These are phyloP conservation scores for Yoshiicerus persimilis DNA, from an alignment of 1,140 invertebrate genomes.

Conservation along the genomic window DNA sequence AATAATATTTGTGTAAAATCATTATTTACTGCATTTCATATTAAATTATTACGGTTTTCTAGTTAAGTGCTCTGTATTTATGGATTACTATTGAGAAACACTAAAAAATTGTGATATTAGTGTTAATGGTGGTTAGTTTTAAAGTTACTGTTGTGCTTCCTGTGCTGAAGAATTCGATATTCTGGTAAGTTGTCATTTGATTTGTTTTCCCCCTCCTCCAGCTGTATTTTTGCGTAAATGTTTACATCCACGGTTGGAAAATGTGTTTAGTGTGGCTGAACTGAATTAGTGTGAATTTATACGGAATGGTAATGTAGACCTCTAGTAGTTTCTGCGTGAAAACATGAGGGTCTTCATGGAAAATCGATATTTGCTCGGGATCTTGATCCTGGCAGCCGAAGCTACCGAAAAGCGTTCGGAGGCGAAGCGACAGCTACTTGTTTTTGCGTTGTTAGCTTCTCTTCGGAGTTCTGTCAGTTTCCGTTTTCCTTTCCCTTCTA, in stretches of 20 bases:
- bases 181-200: neutral
- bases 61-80: too few species aligned
- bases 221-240: neutral
- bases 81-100: too few species aligned
- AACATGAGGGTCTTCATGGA: neutral
- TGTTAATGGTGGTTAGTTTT: too few species aligned
- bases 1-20: too few species aligned
- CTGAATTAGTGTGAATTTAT: neutral
- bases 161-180: too few species aligned
- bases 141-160: too few species aligned
- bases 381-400: neutral
- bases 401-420: neutral
- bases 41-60: too few species aligned
- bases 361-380: neutral
- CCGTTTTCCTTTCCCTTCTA: constrained; percentile 21
- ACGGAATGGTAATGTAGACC: neutral
- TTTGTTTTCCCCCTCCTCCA: neutral
- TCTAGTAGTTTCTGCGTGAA: neutral
- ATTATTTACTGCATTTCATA: too few species aligned
- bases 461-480: neutral
- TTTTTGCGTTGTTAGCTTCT: constrained; percentile 16
- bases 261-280: neutral
- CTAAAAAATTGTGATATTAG: too few species aligned
- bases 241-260: neutral
- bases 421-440: neutral